Conservation (phyloP, 2,113 vertebrate species). For the Calypte anna region DNA sequence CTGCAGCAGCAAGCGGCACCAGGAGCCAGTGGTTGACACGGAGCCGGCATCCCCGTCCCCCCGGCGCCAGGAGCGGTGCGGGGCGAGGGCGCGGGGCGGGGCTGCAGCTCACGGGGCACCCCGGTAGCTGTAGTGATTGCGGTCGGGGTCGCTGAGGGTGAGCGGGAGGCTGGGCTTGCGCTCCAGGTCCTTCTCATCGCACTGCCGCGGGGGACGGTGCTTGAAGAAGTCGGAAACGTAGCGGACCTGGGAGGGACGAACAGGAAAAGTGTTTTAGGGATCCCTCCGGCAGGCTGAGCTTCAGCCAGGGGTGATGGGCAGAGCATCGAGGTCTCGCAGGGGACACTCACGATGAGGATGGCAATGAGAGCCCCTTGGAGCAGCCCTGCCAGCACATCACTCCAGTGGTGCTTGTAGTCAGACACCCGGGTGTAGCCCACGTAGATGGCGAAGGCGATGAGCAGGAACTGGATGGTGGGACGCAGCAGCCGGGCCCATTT, state of each 20-base stretch:
- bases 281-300: fast-evolving
- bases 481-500: conserved; percentile 91
- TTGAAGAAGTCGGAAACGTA: conserved; percentile 93
- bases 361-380: conserved; percentile 92
- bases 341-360: conserved; percentile 83
- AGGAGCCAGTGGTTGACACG: fast-evolving
- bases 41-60: background rate
- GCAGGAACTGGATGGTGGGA: conserved; percentile 94
- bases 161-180: conserved; percentile 85
- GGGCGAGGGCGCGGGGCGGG: background rate
- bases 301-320: fast-evolving
- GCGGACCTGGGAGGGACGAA: conserved; percentile 75
- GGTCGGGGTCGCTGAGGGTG: conserved; percentile 77
- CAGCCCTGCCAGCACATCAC: conserved; percentile 91
- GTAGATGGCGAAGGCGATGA: conserved; percentile 91
- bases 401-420: conserved; percentile 98
- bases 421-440: conserved; percentile 94
- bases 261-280: fast-evolving
- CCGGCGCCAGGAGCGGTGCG: fast-evolving
- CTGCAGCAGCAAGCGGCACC: background rate
- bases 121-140: conserved; percentile 83
- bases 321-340: fast-evolving
- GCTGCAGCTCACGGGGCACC: conserved; percentile 67
- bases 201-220: conserved; percentile 69
- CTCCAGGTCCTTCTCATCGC: conserved; percentile 72